Evolutionary conservation across 2,888 invertebrate genomes (phyloP).

Genomic region (Zonitis immaculata): DNA sequence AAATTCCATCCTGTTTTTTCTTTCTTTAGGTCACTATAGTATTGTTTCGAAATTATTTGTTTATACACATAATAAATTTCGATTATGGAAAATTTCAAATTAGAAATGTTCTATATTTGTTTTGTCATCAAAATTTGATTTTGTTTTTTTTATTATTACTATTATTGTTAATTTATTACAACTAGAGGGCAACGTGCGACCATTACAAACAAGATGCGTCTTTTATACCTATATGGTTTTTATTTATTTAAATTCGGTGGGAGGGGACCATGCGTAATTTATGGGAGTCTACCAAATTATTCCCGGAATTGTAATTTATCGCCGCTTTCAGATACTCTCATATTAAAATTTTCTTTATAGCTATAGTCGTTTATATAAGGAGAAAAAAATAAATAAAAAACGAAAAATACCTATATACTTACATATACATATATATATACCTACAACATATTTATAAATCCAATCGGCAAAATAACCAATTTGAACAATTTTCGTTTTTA

Average conservation of each 20-base stretch:
- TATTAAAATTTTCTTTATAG: constrained; percentile 23
- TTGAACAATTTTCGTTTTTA: not conserved
- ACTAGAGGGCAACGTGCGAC: constrained; percentile 24
- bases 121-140: too few species aligned
- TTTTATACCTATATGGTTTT: constrained; percentile 24
- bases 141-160: not conserved
- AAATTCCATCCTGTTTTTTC: too few species aligned
- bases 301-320: constrained; percentile 32
- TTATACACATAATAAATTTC: too few species aligned
- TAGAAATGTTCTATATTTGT: too few species aligned
- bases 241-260: constrained; percentile 37
- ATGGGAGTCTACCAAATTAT: constrained; percentile 33
- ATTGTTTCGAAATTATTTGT: too few species aligned
- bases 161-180: constrained; percentile 25
- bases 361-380: constrained; percentile 9
- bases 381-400: not conserved
- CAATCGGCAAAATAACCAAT: not conserved
- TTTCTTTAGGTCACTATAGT: too few species aligned
- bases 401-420: too few species aligned
- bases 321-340: constrained; percentile 19
- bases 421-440: too few species aligned
- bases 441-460: too few species aligned
- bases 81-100: too few species aligned
- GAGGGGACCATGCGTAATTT: constrained; percentile 33
- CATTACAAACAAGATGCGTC: constrained; percentile 20